Base-by-base conservation (phyloP, 2,888 invertebrate genomes). In the Frankliniella fusca region DNA sequence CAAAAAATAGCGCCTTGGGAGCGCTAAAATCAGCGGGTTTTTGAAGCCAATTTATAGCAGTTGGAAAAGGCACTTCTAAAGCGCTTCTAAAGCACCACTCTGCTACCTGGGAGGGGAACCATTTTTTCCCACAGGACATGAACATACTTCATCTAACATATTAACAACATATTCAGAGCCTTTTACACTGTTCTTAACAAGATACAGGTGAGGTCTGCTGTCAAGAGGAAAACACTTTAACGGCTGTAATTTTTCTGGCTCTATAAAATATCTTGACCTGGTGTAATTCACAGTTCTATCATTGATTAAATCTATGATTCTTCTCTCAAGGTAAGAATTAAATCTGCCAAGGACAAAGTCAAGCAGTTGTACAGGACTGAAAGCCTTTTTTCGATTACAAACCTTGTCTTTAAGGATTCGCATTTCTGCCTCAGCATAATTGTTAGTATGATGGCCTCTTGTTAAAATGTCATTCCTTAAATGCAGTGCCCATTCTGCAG, bases 371-470 rank as follows among this genome's bases (percentile, higher is more conserved):
- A 65, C 20, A 7, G 20, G 20, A 20, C 65, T 65, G 20, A 65
- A 65, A 65, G 65, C 65, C 20, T 65, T 65, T 11, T 7, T 15
- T 10, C 65, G 65, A 20, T 18, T 18, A 20, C 11, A 65, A 20
- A 65, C 20, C 7, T 65, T 10, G 20, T 82, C 82, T 38, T 82
- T 82, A 5, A 80, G 27, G 18, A 82, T 80, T 48, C 80, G 27
- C 70, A 82, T 65, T 0, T 28, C 54, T n/a, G 38, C 65, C n/a
- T 82, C 82, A n/a, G 28, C 27, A 80, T 80, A 61, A 20, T 80
- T 61, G 8, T 82, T 82, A 7, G 65, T 82, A 48, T 82, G 54
- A 23, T 65, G 23, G 3, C 65, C 48, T 9, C 80, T 18, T n/a
- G 65, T 54, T 18, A 82, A 10, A 38, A 50, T 3, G 38, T 81